Base-by-base conservation (phyloP, 2,797 vertebrate species). In the Scolopax rusticola region DNA sequence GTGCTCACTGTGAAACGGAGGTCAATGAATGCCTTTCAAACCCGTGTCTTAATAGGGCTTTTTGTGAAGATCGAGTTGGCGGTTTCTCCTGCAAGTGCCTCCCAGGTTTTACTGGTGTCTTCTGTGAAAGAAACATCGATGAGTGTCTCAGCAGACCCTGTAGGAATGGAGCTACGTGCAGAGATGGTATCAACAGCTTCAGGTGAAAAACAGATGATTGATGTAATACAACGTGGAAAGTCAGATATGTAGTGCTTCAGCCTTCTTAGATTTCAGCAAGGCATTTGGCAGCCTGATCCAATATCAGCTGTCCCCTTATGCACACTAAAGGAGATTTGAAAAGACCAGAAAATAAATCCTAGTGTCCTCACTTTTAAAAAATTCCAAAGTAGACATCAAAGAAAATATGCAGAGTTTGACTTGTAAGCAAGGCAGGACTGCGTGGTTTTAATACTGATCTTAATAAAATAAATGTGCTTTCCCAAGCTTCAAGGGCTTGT, bases 121-220 rank as follows among this genome's bases (percentile, higher is more conserved):
- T 96, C 32, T 99, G 99, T 90, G 99, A 99, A 97, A 97, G 98
- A 84, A 98, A 99, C 79, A 57, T 99, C 1, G 98, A 99, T 67
- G 99, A 99, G 50, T 99, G 99, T 97, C 96, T 98, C 96, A 99
- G 98, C 80, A 92, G 98, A 92, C 99, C 99, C 19, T 99, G 99
- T 95, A 98, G 98, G 80, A 99, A 99, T 50, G 99, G 99, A 98
- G 99, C 98, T 90, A 98, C 97, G 0, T 99, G 99, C 95, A 97
- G 97, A 91, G 99, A 99, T 51, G 98, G 95, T 41, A 87, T 99
- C 83, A 99, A 99, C 91, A 97, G 97, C 90, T 99, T 99, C 98
- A 99, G 99, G 99, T 99, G 97, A 98, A 94, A 94, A 81, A n/a
- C 30, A 45, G 19, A 47, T 87, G 10, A 56, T 23, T 73, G 13